These are phyloP conservation scores for Anneissia japonica DNA, from an alignment of 35 echinoderm and acorn worm genomes.

Conservation along the genomic window DNA sequence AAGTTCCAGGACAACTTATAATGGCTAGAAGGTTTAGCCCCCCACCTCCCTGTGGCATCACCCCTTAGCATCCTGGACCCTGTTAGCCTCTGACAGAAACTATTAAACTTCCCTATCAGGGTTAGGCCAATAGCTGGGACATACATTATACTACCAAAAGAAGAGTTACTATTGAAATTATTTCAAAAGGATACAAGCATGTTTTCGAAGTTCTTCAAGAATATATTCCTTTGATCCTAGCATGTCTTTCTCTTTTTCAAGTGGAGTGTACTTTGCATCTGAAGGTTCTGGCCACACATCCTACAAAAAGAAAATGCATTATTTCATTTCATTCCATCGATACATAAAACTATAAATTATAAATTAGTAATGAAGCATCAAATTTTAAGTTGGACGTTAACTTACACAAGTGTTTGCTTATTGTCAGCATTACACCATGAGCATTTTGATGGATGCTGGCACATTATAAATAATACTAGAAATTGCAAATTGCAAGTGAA, in stretches of 20 bases:
- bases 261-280: not conserved
- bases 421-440: too few species aligned
- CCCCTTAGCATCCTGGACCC: not conserved
- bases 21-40: not conserved
- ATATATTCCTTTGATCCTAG: conserved; percentile 78
- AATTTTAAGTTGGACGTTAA: not conserved
- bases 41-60: not conserved
- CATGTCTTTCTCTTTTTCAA: conserved; percentile 41
- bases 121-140: too few species aligned
- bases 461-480: too few species aligned
- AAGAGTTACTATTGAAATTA: not conserved
- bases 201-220: conserved; percentile 46
- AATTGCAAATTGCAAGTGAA: too few species aligned
- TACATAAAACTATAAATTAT: not conserved
- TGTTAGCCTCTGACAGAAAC: not conserved
- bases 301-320: conserved; percentile 22
- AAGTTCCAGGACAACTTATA: not conserved
- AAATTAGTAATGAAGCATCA: not conserved
- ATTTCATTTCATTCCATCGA: too few species aligned
- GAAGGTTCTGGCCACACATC: conserved; percentile 55
- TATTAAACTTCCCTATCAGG: not conserved
- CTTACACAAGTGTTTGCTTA: too few species aligned
- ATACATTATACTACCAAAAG: not conserved
- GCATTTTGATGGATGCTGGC: too few species aligned
- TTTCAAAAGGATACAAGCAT: conserved; percentile 87